Evolutionary conservation across 2,797 vertebrate genomes (phyloP).

Genomic region (Mormyrops attenuatus): DNA sequence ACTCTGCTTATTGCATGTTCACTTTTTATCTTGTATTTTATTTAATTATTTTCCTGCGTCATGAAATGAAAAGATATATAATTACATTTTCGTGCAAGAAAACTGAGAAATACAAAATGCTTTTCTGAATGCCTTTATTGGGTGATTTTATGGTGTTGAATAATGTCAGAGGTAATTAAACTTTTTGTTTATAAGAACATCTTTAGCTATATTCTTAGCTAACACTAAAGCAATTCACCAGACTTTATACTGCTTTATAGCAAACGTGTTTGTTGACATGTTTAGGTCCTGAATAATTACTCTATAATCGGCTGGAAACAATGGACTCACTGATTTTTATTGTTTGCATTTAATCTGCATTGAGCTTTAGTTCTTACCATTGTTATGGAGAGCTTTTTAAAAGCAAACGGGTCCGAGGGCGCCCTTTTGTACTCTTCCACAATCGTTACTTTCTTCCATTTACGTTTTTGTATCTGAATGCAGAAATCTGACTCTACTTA

Average conservation of each 20-base stretch:
- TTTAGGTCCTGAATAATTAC: neutral
- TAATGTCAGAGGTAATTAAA: neutral
- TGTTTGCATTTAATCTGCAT: neutral
- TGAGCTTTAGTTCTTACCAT: neutral
- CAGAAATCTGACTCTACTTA: neutral
- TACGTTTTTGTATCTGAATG: conserved; percentile 6
- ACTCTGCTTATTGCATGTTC: neutral
- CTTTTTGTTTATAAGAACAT: neutral
- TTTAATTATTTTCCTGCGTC: neutral
- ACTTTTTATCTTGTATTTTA: neutral
- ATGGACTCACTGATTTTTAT: neutral
- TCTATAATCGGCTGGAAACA: neutral
- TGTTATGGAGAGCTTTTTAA: neutral
- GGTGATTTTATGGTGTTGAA: neutral
- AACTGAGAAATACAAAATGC: neutral
- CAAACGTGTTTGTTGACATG: neutral
- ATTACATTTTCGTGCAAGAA: neutral
- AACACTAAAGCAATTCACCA: neutral
- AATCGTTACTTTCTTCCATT: neutral
- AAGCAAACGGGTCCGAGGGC: neutral
- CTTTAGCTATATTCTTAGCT: conserved; percentile 5
- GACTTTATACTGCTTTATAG: neutral
- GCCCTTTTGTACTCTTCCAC: neutral
- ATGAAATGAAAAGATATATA: neutral
- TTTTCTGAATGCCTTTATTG: neutral